These are phyloP conservation scores for Gnatocerus cornutus DNA, from an alignment of 2,888 invertebrate species.

Conservation along the genomic window DNA sequence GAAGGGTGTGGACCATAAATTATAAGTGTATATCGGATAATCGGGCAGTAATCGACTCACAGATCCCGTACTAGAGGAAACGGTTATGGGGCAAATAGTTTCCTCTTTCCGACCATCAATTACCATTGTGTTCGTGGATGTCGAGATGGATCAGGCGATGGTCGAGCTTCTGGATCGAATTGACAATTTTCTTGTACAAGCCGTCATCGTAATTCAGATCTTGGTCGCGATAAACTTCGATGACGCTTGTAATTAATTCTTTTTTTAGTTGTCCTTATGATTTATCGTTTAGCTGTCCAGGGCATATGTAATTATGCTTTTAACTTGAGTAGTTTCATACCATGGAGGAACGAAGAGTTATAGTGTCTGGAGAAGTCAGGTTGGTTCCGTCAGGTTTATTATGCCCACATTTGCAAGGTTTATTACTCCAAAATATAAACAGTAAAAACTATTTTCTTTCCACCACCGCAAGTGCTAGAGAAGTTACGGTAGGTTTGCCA, in stretches of 20 bases:
- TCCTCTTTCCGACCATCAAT: slow-evolving; percentile 49
- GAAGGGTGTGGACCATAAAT: slow-evolving; percentile 68
- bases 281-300: slow-evolving; percentile 37
- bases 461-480: no score
- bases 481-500: no score
- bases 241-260: slow-evolving; percentile 42
- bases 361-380: slow-evolving; percentile 23
- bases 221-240: slow-evolving; percentile 29
- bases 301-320: slow-evolving; percentile 45
- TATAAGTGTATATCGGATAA: slow-evolving; percentile 64
- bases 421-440: no score
- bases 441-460: no score
- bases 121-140: slow-evolving; percentile 18
- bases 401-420: slow-evolving; percentile 40
- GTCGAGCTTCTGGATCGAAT: slow-evolving; percentile 19
- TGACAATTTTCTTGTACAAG: slow-evolving; percentile 16
- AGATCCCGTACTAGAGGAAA: slow-evolving; percentile 50
- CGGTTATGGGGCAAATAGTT: slow-evolving; percentile 51
- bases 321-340: slow-evolving; percentile 34
- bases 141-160: slow-evolving; percentile 27
- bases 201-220: slow-evolving; percentile 6
- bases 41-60: slow-evolving; percentile 58
- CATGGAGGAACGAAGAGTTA: slow-evolving; percentile 43
- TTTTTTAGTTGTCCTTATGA: slow-evolving; percentile 30
- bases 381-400: slow-evolving; percentile 47